Base-by-base conservation (phyloP, 2,797 vertebrate species). In the Arnoldichthys spilopterus region DNA sequence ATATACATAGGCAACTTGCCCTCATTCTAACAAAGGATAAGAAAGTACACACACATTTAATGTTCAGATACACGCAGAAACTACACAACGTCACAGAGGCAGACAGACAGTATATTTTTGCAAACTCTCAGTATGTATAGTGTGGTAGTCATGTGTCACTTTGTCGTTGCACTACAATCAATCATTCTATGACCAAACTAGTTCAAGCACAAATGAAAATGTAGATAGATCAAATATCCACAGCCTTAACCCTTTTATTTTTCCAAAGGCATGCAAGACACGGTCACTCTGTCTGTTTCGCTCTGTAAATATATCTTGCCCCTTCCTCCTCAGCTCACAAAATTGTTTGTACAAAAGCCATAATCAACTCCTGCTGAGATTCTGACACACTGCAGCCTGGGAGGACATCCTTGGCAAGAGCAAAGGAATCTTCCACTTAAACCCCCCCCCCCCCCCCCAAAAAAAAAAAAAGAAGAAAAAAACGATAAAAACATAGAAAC, bases 101-200 rank as follows among this genome's bases (percentile, higher is more conserved):
- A 77, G 43, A 70, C 83, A 84, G 77, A 85, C 74, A 84, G 87
- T 90, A 86, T 89, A 90, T 92, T 92, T 93, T 90, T 87, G 84
- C 81, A 67, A 88, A 85, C 84, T 83, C 86, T 87, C 89, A 90
- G 82, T 86, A 83, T 80, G 34, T 53, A 28, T n/a, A 74, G 11
- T 67, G 80, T 53, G 62, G 72, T 62, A n/a, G n/a, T n/a, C n/a
- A n/a, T n/a, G n/a, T n/a, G n/a, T n/a, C n/a, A 84, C 89, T 93
- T 92, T 91, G 87, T 92, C 90, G 93, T 93, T 93, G 92, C 89
- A 87, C 88, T 89, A 89, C 83, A 87, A 87, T 90, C 83, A 90
- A 86, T 92, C 91, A 93, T 92, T 91, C 90, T 85, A 20, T 49
- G 40, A 20, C 26, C 43, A 68, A 49, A 68, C 63, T 85, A 89